Percentiles rank a stretch among this genome's conserved stretches.
These are phyloP conservation scores for Theristicus caerulescens DNA, from an alignment of 2,113 vertebrate species.

Conservation along the genomic window DNA sequence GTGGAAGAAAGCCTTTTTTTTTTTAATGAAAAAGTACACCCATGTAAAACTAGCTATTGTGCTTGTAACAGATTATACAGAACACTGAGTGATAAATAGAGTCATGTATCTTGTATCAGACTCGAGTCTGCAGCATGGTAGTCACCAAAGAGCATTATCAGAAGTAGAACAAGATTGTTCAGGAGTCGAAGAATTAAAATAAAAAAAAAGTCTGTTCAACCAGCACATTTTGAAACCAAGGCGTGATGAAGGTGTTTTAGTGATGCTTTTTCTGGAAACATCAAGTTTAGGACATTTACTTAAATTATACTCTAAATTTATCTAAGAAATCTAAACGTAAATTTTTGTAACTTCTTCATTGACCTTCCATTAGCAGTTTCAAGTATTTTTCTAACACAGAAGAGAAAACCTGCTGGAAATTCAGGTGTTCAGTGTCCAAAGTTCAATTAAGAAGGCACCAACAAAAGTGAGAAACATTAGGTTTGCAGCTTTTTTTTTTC, in stretches of 20 bases:
- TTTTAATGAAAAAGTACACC: not conserved
- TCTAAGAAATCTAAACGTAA: not conserved
- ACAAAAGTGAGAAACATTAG: not conserved
- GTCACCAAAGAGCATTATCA: not conserved
- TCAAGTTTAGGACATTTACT: not conserved
- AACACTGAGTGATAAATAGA: conserved; percentile 46
- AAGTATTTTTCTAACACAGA: not conserved
- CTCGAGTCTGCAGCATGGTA: not conserved
- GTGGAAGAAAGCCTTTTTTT: not conserved
- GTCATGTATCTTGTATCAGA: conserved; percentile 30
- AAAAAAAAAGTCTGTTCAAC: not conserved
- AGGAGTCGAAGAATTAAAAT: not conserved
- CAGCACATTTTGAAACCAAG: not conserved
- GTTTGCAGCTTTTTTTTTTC: too few species aligned
- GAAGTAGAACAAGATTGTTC: not conserved
- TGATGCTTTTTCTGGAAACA: not conserved
- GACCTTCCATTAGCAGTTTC: not conserved
- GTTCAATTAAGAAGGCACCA: not conserved
- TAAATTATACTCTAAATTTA: not conserved
- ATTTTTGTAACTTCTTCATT: not conserved
- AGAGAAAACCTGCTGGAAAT: not conserved
- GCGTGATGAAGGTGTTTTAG: not conserved
- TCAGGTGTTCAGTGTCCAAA: not conserved
- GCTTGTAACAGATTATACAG: conserved; percentile 40
- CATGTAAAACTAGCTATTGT: conserved; percentile 23